Percentiles rank a stretch among this genome's conserved stretches.
phyloP scores from a whole-genome alignment of 2,797 vertebrate species.

The Enteromius viviparus region DNA sequence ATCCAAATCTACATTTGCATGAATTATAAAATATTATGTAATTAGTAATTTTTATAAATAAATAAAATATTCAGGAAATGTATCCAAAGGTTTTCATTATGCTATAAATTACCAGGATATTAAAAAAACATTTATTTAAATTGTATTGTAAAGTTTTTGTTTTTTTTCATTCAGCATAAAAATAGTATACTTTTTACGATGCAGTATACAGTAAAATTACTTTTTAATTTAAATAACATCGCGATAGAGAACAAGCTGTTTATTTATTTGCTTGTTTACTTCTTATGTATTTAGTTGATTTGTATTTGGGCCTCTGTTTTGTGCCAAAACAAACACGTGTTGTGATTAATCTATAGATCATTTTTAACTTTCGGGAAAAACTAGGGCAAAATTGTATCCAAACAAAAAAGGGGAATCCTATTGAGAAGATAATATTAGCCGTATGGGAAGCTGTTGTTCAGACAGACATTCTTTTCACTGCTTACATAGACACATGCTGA shows the following conservation, averaged over 20 bases:
- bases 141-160: neutral
- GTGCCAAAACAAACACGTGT: conserved; percentile 6
- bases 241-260: neutral
- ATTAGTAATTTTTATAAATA: neutral
- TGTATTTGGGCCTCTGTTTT: neutral
- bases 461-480: conserved; percentile 13
- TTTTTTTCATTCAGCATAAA: too few species aligned
- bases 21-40: neutral
- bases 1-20: neutral
- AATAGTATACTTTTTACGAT: too few species aligned
- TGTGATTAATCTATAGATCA: conserved; percentile 18
- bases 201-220: neutral
- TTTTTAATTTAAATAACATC: neutral
- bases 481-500: conserved; percentile 7
- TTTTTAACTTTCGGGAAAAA: neutral
- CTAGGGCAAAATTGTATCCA: neutral
- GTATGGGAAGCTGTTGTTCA: neutral
- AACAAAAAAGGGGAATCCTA: neutral
- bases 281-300: too few species aligned
- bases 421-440: neutral
- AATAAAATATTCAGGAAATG: too few species aligned
- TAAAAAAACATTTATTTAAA: neutral
- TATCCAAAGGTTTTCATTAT: neutral
- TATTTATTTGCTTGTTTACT: neutral
- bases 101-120: neutral